Base-by-base conservation (phyloP, 2,113 vertebrate species). In the Patagioenas fasciata region DNA sequence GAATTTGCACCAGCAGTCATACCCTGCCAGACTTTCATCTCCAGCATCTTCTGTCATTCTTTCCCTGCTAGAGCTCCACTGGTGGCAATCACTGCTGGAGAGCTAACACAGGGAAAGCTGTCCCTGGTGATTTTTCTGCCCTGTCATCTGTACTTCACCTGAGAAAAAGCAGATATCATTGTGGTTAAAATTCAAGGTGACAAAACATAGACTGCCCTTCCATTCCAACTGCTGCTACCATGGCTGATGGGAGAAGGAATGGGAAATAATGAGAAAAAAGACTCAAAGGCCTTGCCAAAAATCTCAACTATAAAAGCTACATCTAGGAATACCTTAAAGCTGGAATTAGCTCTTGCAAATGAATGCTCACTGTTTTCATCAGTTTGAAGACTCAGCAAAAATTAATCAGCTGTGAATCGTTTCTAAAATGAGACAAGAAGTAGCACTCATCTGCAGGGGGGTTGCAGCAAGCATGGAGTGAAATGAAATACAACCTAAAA, bases 371-470 rank as follows among this genome's bases (percentile, higher is more conserved):
- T 94, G 42, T 94, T 95, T 85, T 88, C 58, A 61, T 75, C 67
- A 53, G 2, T 78, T 79, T 61, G 56, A 85, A 80, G 79, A 60
- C 42, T 95, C 80, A 83, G 84, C 26, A 93, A 62, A 91, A 93
- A 80, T 78, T 71, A 78, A 67, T 95, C 80, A 86, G 21, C 72
- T 67, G 69, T 78, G 72, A 94, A 88, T 88, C 93, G 60, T 86
- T 96, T 88, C 82, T 96, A 90, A 93, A 94, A 85, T 15, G 75
- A 95, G 80, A 64, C 64, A 74, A 90, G 84, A 93, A 95, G 65
- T 79, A 94, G 82, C 48, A n/a, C 53, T 84, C 6, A 1, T 60
- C 90, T 0, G 7, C 69, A 53, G 85, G 73, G 38, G 25, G 14
- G 44, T 34, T 86, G 85, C 71, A 83, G 83, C 60, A 89, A 91